Percentiles rank a stretch among this genome's conserved stretches.
Evolutionary conservation across 2,888 invertebrate genomes (phyloP).

Genomic region (Drosophila stalkeri): DNA sequence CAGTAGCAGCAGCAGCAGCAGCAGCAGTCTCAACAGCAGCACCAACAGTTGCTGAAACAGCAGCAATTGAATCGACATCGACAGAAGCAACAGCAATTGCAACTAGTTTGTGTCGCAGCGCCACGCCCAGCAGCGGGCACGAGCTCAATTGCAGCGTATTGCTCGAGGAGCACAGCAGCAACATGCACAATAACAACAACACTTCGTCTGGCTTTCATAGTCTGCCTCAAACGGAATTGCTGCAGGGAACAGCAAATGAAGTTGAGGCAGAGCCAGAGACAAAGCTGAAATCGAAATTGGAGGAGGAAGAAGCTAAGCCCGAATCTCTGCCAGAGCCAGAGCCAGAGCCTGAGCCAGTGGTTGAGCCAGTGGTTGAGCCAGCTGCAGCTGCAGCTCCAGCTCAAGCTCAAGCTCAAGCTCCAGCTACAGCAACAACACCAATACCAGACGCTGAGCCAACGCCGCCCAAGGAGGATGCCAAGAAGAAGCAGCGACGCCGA

Average conservation of each 20-base stretch:
- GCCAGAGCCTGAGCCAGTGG: not conserved
- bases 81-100: conserved; percentile 65
- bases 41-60: conserved; percentile 3
- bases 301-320: not conserved
- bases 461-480: conserved; percentile 53
- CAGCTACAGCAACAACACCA: not conserved
- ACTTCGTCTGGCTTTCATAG: conserved; percentile 82
- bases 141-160: conserved; percentile 4
- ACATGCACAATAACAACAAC: conserved; percentile 70
- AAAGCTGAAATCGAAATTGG: not conserved
- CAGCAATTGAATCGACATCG: conserved; percentile 24
- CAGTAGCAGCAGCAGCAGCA: conserved; percentile 2
- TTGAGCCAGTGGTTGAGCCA: no score
- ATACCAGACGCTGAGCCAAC: not conserved
- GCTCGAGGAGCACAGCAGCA: conserved; percentile 76
- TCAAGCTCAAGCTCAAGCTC: no score
- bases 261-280: not conserved
- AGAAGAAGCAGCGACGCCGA: conserved; percentile 81
- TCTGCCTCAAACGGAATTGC: conserved; percentile 68
- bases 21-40: not conserved
- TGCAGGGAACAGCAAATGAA: conserved; percentile 11
- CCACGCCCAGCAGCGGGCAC: conserved; percentile 30
- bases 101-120: conserved; percentile 55
- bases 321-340: conserved; percentile 3
- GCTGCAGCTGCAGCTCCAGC: not conserved